phyloP scores from a whole-genome alignment of 2,113 vertebrate species.

The Trogon melanurus region DNA sequence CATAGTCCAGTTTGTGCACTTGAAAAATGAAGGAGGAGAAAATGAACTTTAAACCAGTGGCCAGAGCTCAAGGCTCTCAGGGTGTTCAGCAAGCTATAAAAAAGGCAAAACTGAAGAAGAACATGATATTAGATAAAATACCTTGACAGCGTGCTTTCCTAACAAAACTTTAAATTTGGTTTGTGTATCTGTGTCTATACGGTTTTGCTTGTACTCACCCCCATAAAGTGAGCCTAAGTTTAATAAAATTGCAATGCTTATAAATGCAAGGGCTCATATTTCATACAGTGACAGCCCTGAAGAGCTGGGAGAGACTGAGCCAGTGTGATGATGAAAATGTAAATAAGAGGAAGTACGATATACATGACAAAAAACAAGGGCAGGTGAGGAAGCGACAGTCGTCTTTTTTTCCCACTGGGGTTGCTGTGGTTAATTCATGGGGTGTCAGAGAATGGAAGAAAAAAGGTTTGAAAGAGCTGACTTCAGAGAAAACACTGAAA shows the following conservation, averaged over 20 bases:
- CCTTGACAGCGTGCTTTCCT: background rate
- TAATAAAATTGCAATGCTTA: background rate
- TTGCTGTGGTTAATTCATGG: background rate
- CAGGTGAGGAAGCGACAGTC: background rate
- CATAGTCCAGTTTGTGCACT: background rate
- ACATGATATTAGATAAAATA: background rate
- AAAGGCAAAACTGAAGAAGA: background rate
- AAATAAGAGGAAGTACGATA: background rate
- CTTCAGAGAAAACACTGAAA: background rate
- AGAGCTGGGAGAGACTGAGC: background rate
- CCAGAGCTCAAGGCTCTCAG: fast-evolving
- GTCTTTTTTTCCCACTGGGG: background rate
- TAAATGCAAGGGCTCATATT: background rate
- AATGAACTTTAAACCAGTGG: background rate
- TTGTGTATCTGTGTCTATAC: background rate
- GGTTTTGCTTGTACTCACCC: background rate
- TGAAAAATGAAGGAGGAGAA: background rate
- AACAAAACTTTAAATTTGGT: background rate
- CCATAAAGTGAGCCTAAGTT: background rate
- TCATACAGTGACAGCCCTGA: background rate
- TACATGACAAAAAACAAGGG: background rate
- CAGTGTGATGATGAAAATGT: background rate
- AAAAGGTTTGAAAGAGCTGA: background rate
- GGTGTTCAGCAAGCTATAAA: background rate
- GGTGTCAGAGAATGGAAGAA: background rate